Conservation (phyloP, 2,888 invertebrate genomes). For the Cheilosia vulpina region DNA sequence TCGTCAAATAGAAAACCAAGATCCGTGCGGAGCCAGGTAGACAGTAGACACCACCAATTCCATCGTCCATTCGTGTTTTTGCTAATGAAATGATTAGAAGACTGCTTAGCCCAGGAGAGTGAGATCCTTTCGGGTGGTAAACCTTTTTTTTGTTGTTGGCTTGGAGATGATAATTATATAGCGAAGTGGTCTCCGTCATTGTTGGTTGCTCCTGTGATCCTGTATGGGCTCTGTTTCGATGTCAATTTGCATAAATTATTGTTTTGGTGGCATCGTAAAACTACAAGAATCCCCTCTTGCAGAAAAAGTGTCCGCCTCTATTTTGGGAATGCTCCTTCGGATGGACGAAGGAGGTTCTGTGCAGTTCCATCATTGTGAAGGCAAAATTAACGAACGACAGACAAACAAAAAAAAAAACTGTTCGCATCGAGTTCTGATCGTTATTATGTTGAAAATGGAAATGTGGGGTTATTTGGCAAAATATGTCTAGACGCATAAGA, state of each 20-base stretch:
- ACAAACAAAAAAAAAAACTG: slow-evolving; percentile 17
- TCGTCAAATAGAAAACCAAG: slow-evolving; percentile 66
- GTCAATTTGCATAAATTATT: slow-evolving; percentile 75
- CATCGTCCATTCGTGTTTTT: slow-evolving; percentile 39
- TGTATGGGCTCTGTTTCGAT: slow-evolving; percentile 33
- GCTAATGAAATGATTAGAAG: slow-evolving; percentile 73
- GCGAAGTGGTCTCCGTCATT: slow-evolving; percentile 49
- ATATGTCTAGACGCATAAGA: slow-evolving; percentile 74
- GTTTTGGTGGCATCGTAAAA: slow-evolving; percentile 75
- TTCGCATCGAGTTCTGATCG: slow-evolving; percentile 10
- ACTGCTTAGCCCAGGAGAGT: slow-evolving; percentile 59
- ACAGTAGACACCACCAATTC: slow-evolving; percentile 42
- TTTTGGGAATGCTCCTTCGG: slow-evolving; percentile 21
- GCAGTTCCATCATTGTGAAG: slow-evolving; percentile 70
- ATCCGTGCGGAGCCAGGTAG: slow-evolving; percentile 44
- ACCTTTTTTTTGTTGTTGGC: slow-evolving; percentile 14
- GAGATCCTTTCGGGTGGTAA: slow-evolving; percentile 49
- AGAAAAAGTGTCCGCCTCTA: slow-evolving; percentile 68
- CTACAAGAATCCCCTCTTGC: slow-evolving; percentile 51
- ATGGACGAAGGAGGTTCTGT: slow-evolving; percentile 54
- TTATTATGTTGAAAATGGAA: slow-evolving; percentile 51
- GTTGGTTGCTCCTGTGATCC: slow-evolving; percentile 43
- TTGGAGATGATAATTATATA: slow-evolving; percentile 63
- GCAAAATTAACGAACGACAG: slow-evolving; percentile 10
- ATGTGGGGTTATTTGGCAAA: slow-evolving; percentile 50